A percentile compares a stretch with the other conserved stretches of the same genome.
These are phyloP conservation scores for Paedocypris sp. DNA, from an alignment of 2,113 vertebrate species.

Conservation along the genomic window DNA sequence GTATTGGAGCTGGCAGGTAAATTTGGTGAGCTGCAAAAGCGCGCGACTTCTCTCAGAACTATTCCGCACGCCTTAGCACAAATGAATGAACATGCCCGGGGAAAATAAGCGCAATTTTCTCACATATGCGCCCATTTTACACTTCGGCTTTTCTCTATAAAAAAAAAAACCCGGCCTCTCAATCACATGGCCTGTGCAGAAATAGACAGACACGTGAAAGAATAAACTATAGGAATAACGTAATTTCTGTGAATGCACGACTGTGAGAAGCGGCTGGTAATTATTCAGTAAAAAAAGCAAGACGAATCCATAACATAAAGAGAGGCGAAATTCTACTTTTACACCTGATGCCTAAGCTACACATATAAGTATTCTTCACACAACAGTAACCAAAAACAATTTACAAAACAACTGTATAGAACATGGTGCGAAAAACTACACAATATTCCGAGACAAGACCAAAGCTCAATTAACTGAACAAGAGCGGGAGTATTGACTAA, in stretches of 20 bases:
- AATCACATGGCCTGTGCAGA: background rate
- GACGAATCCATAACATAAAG: too few species aligned
- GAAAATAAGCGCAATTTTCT: slow-evolving; percentile 47
- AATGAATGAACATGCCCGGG: slow-evolving; percentile 61
- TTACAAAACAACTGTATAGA: background rate
- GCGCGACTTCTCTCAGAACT: slow-evolving; percentile 49
- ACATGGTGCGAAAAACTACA: background rate
- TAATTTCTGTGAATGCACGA: too few species aligned
- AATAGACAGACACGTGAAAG: too few species aligned
- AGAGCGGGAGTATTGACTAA: background rate
- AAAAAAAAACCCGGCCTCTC: background rate
- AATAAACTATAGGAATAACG: too few species aligned
- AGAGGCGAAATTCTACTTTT: too few species aligned
- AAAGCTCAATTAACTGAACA: background rate
- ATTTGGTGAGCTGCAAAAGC: slow-evolving; percentile 57
- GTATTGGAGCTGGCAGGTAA: slow-evolving; percentile 64
- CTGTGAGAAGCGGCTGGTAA: too few species aligned
- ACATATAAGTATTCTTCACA: too few species aligned
- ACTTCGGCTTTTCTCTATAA: slow-evolving; percentile 19
- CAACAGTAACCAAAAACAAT: too few species aligned
- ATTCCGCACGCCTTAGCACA: slow-evolving; percentile 43
- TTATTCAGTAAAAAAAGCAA: too few species aligned
- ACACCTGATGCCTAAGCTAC: too few species aligned
- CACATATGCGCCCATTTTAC: slow-evolving; percentile 45
- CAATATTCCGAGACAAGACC: background rate